Evolutionary conservation across 37 sponge, comb jelly and placozoan species (phyloP).

Genomic region (Diacarnus erythraeanus): DNA sequence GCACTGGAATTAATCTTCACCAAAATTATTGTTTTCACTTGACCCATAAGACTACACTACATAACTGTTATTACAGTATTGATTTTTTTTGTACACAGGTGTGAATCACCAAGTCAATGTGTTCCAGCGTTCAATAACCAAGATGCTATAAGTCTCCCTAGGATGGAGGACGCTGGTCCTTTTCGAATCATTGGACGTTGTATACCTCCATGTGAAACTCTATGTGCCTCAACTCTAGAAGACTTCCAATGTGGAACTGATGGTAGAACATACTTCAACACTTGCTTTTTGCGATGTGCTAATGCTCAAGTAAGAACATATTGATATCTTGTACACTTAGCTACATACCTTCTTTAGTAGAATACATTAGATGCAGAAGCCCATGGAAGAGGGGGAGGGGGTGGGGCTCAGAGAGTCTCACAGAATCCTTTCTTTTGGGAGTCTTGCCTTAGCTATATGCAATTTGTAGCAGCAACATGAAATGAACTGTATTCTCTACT

Average conservation of each 20-base stretch:
- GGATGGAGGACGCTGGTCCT: not conserved
- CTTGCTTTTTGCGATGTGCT: slow-evolving; percentile 38
- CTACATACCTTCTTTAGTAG: not conserved
- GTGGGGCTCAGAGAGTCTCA: no score
- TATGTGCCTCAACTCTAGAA: slow-evolving; percentile 1
- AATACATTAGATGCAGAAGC: no score
- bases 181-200: slow-evolving; percentile 31
- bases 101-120: slow-evolving; percentile 23
- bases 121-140: slow-evolving; percentile 25
- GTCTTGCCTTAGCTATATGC: no score
- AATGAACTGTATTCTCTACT: no score
- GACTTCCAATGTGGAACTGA: slow-evolving; percentile 41
- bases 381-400: no score
- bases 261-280: slow-evolving; percentile 43
- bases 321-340: not conserved
- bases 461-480: no score
- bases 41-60: no score
- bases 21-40: no score
- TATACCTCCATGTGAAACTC: slow-evolving; percentile 27
- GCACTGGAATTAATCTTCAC: no score
- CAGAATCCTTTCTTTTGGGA: no score
- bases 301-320: not conserved
- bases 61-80: no score
- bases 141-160: not conserved
- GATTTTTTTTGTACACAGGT: slow-evolving; percentile 18